These are phyloP conservation scores for Sipha flava DNA, from an alignment of 1,140 invertebrate species.

Conservation along the genomic window DNA sequence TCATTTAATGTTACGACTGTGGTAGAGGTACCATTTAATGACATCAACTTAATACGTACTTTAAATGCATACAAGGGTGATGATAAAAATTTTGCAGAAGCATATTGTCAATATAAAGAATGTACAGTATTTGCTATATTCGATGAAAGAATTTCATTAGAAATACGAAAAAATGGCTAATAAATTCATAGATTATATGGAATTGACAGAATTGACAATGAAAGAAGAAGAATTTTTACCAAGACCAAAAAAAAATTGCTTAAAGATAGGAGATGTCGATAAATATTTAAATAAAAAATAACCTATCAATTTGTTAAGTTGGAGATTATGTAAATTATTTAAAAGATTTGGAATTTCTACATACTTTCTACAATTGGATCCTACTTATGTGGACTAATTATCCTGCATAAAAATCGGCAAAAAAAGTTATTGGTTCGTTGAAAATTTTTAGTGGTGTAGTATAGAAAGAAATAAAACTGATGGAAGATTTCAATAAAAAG, in stretches of 20 bases:
- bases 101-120: constrained; percentile 35
- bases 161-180: not conserved
- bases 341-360: not conserved
- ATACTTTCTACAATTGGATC: not conserved
- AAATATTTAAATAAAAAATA: not conserved
- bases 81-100: not conserved
- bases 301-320: not conserved
- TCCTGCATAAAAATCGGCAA: not conserved
- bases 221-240: not conserved
- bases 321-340: not conserved
- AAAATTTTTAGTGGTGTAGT: constrained; percentile 37
- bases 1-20: too few relatives aligned
- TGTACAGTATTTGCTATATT: constrained; percentile 38
- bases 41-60: constrained; percentile 30
- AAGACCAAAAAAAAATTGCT: not conserved
- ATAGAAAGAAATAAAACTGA: constrained; percentile 38
- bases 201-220: too few relatives aligned
- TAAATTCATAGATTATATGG: not conserved
- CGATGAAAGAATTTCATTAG: constrained; percentile 34
- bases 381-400: not conserved
- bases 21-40: constrained; percentile 30
- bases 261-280: not conserved
- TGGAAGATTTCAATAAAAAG: constrained; percentile 36
- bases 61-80: constrained; percentile 23
- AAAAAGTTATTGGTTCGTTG: constrained; percentile 36